Evolutionary conservation across 2,113 vertebrate genomes (phyloP), one percentile per base, ranked within the genome.

Genomic region (Pipa parva): DNA sequence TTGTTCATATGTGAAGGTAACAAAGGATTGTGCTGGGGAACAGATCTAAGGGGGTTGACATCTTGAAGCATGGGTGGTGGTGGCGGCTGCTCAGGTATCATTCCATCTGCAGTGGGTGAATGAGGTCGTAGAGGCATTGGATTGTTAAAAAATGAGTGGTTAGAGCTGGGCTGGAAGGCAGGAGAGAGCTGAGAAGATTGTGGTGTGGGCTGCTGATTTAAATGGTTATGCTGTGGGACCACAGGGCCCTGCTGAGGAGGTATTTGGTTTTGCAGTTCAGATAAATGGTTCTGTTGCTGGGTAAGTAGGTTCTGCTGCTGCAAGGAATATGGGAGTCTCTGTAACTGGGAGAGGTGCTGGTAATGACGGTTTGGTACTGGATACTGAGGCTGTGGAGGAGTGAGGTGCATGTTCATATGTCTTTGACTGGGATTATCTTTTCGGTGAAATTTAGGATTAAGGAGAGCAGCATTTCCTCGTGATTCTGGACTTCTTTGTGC

Each of bases 351-450:
- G 42, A 95, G 83, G 11, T 94, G 89, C 49, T 88, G 93, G 73
- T 86, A 89, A 74, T 88, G 89, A 26, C 90, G 92, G 52, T 5
- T 80, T 71, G 85, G 71, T 78, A 90, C 76, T 76, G 94, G 58
- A 7, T 92, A 95, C 60, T 90, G 88, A 0, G 89, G 79, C 24
- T 88, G 93, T 24, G 94, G 93, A 0, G 93, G 88, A 12, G 92
- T 90, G 48, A 97, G 86, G 70, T 96, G 95, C 28, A 95, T 92
- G 76, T 87, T 92, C 70, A 95, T 82, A 61, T 91, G 86, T 82
- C 97, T 89, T 74, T 95, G 91, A 73, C 83, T 78, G 39, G 92
- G 83, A 68, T 85, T 90, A 73, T 97, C 97, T 84, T 97, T 99
- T 72, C 95, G 92, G 27, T 94, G 92, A 73, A 95, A 93, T 75